These are phyloP conservation scores for Thryonomys swinderianus DNA, from an alignment of 2,113 vertebrate species.

Conservation along the genomic window DNA sequence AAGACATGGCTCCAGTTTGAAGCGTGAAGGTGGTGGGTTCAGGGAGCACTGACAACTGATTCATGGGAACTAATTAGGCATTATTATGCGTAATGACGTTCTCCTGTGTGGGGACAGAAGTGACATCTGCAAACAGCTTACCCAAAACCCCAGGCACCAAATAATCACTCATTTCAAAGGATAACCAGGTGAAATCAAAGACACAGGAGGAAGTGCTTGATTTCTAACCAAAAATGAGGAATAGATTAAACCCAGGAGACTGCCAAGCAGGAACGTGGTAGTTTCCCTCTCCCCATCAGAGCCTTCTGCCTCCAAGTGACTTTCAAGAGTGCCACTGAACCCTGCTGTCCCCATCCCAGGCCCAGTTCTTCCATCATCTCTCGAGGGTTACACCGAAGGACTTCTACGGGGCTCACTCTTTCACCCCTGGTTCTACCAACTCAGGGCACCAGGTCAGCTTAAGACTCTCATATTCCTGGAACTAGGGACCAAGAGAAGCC, in stretches of 20 bases:
- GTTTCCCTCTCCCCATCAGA: not conserved
- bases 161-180: constrained; percentile 12
- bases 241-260: constrained; percentile 48
- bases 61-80: constrained; percentile 72
- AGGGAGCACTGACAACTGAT: constrained; percentile 56
- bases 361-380: not conserved
- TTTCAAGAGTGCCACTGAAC: not conserved
- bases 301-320: not conserved
- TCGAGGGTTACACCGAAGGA: not conserved
- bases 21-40: constrained; percentile 64
- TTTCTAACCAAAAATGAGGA: constrained; percentile 59
- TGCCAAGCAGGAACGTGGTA: not conserved
- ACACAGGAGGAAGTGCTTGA: constrained; percentile 6
- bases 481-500: not conserved
- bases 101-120: constrained; percentile 67
- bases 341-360: not conserved
- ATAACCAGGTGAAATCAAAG: constrained; percentile 50
- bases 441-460: not conserved
- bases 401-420: not conserved
- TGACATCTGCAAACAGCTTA: not conserved
- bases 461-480: not conserved
- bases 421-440: not conserved
- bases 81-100: constrained; percentile 65
- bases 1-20: constrained; percentile 44
- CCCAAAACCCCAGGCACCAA: constrained; percentile 43